phyloP scores from a whole-genome alignment of 1,140 invertebrate species.

The Euwallacea similis region DNA sequence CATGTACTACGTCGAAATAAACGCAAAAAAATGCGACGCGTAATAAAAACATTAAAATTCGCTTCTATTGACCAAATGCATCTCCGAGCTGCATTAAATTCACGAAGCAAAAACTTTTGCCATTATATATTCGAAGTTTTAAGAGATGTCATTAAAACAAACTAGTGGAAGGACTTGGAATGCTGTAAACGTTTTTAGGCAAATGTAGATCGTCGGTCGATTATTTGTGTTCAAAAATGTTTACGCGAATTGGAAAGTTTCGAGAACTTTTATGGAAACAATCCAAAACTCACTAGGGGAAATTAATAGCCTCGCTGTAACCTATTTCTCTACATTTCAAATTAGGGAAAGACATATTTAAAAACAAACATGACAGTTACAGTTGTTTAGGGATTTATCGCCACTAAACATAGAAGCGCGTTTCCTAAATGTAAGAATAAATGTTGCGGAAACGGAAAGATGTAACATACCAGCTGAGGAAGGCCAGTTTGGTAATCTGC shows the following conservation, averaged over 20 bases:
- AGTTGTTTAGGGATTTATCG: too few relatives aligned
- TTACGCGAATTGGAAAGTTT: background rate
- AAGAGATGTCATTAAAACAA: slow-evolving; percentile 19
- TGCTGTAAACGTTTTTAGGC: slow-evolving; percentile 13
- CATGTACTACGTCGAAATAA: too few relatives aligned
- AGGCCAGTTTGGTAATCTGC: slow-evolving; percentile 20
- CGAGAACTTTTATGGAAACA: too few relatives aligned
- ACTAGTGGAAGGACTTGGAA: slow-evolving; percentile 9
- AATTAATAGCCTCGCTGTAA: too few relatives aligned
- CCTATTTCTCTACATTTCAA: too few relatives aligned
- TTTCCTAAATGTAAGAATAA: slow-evolving; percentile 8
- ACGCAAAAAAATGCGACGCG: too few relatives aligned
- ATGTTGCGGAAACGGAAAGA: slow-evolving; percentile 12
- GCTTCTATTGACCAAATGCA: too few relatives aligned
- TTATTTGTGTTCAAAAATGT: slow-evolving; percentile 2
- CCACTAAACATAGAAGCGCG: too few relatives aligned
- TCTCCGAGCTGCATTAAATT: slow-evolving; percentile 14
- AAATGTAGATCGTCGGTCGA: slow-evolving; percentile 1
- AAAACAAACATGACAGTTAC: too few relatives aligned
- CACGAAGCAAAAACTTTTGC: slow-evolving; percentile 11
- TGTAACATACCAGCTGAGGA: background rate
- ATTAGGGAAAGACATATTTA: too few relatives aligned
- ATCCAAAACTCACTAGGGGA: too few relatives aligned
- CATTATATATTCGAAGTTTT: slow-evolving; percentile 19
- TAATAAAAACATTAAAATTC: too few relatives aligned